Conservation (phyloP, 2,113 vertebrate genomes). For the Hiodon tergisus region DNA sequence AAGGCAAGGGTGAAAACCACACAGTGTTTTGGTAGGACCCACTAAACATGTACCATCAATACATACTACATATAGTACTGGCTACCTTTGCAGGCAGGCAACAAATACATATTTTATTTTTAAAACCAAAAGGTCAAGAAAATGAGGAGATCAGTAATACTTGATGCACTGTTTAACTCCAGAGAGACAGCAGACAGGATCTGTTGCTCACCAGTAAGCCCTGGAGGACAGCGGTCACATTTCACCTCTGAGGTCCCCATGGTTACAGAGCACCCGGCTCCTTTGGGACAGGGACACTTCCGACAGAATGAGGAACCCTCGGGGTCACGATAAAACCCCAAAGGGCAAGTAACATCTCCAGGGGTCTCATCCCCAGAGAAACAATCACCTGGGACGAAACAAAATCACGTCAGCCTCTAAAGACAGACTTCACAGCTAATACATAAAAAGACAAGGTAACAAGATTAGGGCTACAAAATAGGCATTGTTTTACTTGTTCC, state of each 20-base stretch:
- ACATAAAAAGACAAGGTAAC: neutral
- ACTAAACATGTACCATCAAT: neutral
- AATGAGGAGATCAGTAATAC: too few species aligned
- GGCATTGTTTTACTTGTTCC: too few species aligned
- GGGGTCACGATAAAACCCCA: constrained; percentile 69
- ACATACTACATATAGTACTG: neutral
- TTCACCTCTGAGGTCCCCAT: constrained; percentile 46
- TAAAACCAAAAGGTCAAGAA: neutral
- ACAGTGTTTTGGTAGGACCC: neutral
- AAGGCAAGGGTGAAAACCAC: neutral
- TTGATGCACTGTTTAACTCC: too few species aligned
- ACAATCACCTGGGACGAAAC: constrained; percentile 66
- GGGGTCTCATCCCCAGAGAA: constrained; percentile 70
- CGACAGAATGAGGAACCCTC: constrained; percentile 50
- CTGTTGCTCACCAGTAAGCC: constrained; percentile 65
- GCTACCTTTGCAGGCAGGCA: neutral
- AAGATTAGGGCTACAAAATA: too few species aligned
- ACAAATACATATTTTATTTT: neutral
- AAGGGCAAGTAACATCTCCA: constrained; percentile 52
- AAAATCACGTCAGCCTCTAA: neutral
- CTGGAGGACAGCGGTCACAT: constrained; percentile 71
- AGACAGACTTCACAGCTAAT: neutral
- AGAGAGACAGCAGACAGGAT: too few species aligned
- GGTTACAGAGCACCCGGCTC: constrained; percentile 64
- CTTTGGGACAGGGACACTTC: constrained; percentile 67